Percentiles rank a stretch among this genome's conserved stretches.
Conservation (phyloP, 1,140 invertebrate genomes). For the Polypedilum vanderplanki region DNA sequence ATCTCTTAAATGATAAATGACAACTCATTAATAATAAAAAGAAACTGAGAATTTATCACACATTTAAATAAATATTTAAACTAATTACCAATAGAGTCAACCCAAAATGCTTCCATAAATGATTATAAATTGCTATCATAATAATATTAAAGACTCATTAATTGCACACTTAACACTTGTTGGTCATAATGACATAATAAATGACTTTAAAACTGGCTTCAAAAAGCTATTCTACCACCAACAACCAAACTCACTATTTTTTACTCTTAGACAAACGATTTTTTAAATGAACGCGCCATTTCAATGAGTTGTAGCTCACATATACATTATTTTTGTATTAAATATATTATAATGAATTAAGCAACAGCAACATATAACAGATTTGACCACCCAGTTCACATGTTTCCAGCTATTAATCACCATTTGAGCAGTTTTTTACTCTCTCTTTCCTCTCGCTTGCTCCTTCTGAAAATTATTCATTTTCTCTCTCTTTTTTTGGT, state of each 20-base stretch:
- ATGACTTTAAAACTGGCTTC: slow-evolving; percentile 12
- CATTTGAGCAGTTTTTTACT: background rate
- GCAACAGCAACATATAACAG: slow-evolving; percentile 12
- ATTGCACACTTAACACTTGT: slow-evolving; percentile 25
- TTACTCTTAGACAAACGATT: slow-evolving; percentile 9
- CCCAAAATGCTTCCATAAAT: too few species aligned
- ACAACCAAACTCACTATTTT: background rate
- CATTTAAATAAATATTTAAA: slow-evolving; percentile 22
- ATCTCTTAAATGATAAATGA: slow-evolving; percentile 12
- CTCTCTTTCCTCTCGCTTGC: too few species aligned
- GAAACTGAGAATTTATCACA: background rate
- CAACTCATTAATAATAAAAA: slow-evolving; percentile 14
- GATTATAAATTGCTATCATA: slow-evolving; percentile 16
- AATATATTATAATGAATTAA: slow-evolving; percentile 1
- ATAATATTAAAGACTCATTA: slow-evolving; percentile 20
- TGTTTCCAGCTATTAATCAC: slow-evolving; percentile 21
- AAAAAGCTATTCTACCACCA: background rate
- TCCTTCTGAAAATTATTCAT: too few species aligned
- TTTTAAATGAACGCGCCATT: slow-evolving; percentile 12
- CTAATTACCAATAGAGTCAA: background rate
- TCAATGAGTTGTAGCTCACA: background rate
- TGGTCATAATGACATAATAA: slow-evolving; percentile 23
- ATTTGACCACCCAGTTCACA: slow-evolving; percentile 21
- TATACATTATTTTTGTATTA: slow-evolving; percentile 4
- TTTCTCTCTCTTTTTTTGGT: too few species aligned